Evolutionary conservation across 2,113 vertebrate species (phyloP).

Genomic region (Sapajus apella): DNA sequence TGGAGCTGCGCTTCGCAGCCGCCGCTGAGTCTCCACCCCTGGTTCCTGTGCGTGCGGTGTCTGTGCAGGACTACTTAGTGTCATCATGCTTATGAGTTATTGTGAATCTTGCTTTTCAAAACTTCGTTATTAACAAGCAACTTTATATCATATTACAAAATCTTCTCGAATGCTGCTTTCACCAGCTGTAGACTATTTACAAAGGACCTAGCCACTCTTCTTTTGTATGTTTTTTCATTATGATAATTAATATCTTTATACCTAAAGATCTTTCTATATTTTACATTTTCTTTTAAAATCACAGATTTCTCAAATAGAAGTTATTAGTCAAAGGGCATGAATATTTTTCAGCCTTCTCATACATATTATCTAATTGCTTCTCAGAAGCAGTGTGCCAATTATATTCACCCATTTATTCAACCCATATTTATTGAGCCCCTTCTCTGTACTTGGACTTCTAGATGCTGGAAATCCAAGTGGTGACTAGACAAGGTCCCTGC

Average conservation of each 20-base stretch:
- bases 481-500: background rate
- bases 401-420: background rate
- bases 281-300: background rate
- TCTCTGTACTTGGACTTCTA: background rate
- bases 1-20: background rate
- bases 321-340: background rate
- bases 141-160: background rate
- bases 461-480: background rate
- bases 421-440: background rate
- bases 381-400: background rate
- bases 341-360: background rate
- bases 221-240: background rate
- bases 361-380: background rate
- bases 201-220: background rate
- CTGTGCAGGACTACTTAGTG: background rate
- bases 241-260: background rate
- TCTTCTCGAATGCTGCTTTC: background rate
- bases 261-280: background rate
- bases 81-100: background rate
- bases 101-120: background rate
- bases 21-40: rapidly evolving
- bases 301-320: background rate
- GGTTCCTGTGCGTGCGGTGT: background rate
- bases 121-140: background rate
- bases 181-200: background rate